These are phyloP conservation scores for Brachionus manjavacas DNA, from an alignment of 1,140 invertebrate species.

Conservation along the genomic window DNA sequence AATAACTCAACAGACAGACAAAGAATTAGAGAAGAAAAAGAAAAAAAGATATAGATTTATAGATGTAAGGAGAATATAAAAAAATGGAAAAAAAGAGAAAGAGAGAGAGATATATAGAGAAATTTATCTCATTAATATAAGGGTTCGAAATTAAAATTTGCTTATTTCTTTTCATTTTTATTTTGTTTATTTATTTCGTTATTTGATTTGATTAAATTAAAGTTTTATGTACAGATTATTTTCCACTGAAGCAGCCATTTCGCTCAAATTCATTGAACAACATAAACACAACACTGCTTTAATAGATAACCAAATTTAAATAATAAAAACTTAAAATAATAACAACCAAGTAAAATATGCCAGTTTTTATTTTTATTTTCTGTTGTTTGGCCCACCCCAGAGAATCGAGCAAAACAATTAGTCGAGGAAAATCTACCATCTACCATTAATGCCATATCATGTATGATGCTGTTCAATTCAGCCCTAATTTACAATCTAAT, in stretches of 20 bases:
- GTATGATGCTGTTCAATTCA: background rate
- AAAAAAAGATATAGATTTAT: background rate
- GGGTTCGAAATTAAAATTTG: background rate
- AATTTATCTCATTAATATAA: background rate
- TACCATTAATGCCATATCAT: background rate
- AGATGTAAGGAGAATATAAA: background rate
- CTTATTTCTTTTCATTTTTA: background rate
- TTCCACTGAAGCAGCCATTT: background rate
- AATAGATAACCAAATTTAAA: background rate
- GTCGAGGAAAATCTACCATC: background rate
- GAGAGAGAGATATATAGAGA: background rate
- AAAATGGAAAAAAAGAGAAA: background rate
- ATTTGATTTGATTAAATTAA: background rate
- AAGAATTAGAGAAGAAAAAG: background rate
- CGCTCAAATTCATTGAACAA: background rate
- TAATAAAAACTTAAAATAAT: background rate
- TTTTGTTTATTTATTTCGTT: slow-evolving; percentile 6
- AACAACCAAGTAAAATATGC: background rate
- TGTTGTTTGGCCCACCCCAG: background rate
- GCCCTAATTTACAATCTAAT: background rate
- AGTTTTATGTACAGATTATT: background rate
- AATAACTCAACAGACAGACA: background rate
- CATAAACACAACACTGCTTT: background rate
- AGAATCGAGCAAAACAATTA: background rate
- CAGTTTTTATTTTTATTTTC: background rate